Evolutionary conservation across 1,140 invertebrate genomes (phyloP), one percentile per base, ranked within the genome.

Genomic region (Lysiphlebus fabarum): DNA sequence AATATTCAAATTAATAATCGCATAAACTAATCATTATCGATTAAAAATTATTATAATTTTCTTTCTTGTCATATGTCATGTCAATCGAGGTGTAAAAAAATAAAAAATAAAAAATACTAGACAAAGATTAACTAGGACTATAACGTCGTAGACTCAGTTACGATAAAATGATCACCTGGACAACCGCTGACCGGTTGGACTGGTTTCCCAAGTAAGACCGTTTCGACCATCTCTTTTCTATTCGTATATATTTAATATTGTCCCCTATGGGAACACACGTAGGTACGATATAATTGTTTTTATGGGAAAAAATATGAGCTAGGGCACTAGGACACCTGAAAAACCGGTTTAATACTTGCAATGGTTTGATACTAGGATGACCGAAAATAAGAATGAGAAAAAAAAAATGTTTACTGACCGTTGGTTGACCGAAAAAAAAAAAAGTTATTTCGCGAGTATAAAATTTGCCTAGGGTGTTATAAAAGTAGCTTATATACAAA

Each of bases 351-450:
- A 26, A 26, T 26, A 26, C 68, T 61, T n/a, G n/a, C 44, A 63
- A 66, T 62, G 64, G 12, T 43, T 6, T 43, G 42, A 43, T 43
- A 10, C 9, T n/a, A 43, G 42, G 11, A 43, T 26, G 17, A 26
- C 17, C 42, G 10, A n/a, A 48, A 12, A 48, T 33, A 59, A 8
- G 33, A n/a, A 26, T 6, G 34, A 42, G n/a, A 51, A 73, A 66
- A 73, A 48, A 56, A 50, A 71, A 74, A n/a, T n/a, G 71, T 75
- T 76, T 69, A 71, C 75, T 78, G 76, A 78, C 76, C 76, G 76
- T 78, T 78, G 75, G 72, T 60, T 74, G 73, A 74, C 72, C 71
- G 70, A 67, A 64, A 71, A 68, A 71, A 70, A 69, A 57, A 57
- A n/a, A n/a, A n/a, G n/a, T 57, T 57, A 47, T 37, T 56, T 42